Base-by-base conservation (phyloP, 2,888 invertebrate genomes). In the Sarcophaga carnaria region DNA sequence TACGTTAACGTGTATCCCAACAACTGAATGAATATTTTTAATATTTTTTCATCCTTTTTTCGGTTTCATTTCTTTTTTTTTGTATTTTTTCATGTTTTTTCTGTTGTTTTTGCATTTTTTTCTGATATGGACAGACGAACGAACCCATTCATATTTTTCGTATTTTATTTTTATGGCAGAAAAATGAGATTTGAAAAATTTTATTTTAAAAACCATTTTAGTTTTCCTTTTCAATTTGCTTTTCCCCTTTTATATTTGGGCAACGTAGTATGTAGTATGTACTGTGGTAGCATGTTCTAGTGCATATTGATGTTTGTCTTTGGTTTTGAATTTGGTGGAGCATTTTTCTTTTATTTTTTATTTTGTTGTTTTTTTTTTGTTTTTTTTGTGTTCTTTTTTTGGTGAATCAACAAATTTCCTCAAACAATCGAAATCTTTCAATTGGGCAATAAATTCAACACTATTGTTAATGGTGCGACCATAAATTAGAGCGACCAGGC, bases 401-500 rank as follows among this genome's bases (percentile, higher is more conserved):
- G 10, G 22, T 22, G 22, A 67, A 80, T 72, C 74, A 80, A 74
- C 80, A 80, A 74, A 80, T 67, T 49, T 62, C 27, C 69, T 74
- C 62, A 47, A 75, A 74, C 45, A 60, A 66, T 45, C 17, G 77
- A 77, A 60, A 60, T 77, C 27, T 25, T 59, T 14, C 20, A 78
- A 71, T 77, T 63, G 78, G 72, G 72, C 54, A 67, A 83, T 74
- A 83, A 83, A 83, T 78, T 72, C 25, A 20, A 67, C 66, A 78
- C 72, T 67, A 20, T 83, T 67, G 60, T 64, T 77, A 83, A 77
- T 83, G 77, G 72, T 83, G 77, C 10, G 64, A 60, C 59, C 17
- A 78, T 78, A 54, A 78, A 67, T 83, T 74, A 83, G 49, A 60
- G 5, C 77, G 8, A 37, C 27, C 37, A 37, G 66, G 62, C 60